These are phyloP conservation scores for Lagopus leucura DNA, from an alignment of 2,113 vertebrate genomes.

Conservation along the genomic window DNA sequence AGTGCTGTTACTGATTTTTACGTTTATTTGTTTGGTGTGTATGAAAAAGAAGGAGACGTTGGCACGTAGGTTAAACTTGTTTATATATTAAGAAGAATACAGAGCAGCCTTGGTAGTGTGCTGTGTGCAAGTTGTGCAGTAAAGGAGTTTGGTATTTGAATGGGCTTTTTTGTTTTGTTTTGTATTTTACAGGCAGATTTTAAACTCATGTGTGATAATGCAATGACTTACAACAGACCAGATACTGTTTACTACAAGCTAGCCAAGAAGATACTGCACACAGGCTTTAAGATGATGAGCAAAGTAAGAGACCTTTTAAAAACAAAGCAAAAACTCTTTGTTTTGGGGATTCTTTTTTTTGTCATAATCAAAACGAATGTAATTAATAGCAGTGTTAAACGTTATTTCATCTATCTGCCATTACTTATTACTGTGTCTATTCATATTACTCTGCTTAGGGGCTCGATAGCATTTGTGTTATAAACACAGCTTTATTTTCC, in stretches of 20 bases:
- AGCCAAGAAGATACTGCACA: slow-evolving; percentile 97
- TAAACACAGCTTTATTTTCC: background rate
- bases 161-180: background rate
- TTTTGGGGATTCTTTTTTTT: background rate
- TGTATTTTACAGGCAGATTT: slow-evolving; percentile 89
- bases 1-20: background rate
- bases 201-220: slow-evolving; percentile 99
- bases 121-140: background rate
- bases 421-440: background rate
- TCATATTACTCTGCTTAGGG: background rate
- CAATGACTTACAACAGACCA: slow-evolving; percentile 98
- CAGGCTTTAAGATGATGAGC: slow-evolving; percentile 99
- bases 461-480: background rate
- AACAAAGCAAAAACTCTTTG: background rate
- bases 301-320: slow-evolving; percentile 85
- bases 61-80: background rate
- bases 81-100: background rate
- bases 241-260: slow-evolving; percentile 99
- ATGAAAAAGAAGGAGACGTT: background rate
- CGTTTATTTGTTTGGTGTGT: background rate
- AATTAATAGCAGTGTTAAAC: background rate
- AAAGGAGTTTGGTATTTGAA: background rate
- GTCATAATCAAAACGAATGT: background rate
- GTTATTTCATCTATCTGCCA: background rate
- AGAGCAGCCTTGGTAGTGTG: background rate